A percentile compares a stretch with the other conserved stretches of the same genome.
phyloP scores from a whole-genome alignment of 2,797 vertebrate species.

The Psittacula echo region DNA sequence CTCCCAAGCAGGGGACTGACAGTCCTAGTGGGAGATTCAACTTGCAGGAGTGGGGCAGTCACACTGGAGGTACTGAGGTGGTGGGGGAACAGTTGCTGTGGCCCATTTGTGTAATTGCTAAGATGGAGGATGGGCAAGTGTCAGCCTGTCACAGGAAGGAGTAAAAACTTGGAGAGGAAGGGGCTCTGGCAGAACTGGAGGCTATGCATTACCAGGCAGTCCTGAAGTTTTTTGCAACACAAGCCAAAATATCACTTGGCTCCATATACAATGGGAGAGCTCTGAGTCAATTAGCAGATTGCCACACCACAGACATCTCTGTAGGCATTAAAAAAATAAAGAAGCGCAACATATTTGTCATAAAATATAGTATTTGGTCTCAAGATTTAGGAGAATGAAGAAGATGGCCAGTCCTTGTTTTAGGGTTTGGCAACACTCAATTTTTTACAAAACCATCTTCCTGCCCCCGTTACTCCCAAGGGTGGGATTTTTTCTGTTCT shows the following conservation, averaged over 20 bases:
- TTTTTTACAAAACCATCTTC: neutral
- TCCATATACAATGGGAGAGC: rapidly evolving
- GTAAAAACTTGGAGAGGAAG: neutral
- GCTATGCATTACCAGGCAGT: neutral
- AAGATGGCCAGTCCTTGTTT: neutral
- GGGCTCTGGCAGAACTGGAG: neutral
- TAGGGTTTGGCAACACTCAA: neutral
- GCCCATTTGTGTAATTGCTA: neutral
- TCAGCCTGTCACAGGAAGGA: neutral
- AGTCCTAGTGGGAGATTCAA: neutral
- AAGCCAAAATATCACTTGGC: neutral
- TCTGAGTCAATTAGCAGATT: neutral
- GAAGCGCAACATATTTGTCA: neutral
- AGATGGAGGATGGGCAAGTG: neutral
- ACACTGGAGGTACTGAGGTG: neutral
- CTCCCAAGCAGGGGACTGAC: neutral
- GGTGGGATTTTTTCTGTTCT: neutral
- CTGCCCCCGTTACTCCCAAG: rapidly evolving
- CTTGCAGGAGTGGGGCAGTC: neutral
- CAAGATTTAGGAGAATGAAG: neutral
- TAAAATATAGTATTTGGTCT: neutral
- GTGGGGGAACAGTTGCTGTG: neutral
- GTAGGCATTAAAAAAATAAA: neutral
- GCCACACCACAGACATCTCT: neutral
- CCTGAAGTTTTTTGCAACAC: neutral